Conservation (phyloP, 1,140 invertebrate genomes). For the Stenopsyche tienmushanensis region DNA sequence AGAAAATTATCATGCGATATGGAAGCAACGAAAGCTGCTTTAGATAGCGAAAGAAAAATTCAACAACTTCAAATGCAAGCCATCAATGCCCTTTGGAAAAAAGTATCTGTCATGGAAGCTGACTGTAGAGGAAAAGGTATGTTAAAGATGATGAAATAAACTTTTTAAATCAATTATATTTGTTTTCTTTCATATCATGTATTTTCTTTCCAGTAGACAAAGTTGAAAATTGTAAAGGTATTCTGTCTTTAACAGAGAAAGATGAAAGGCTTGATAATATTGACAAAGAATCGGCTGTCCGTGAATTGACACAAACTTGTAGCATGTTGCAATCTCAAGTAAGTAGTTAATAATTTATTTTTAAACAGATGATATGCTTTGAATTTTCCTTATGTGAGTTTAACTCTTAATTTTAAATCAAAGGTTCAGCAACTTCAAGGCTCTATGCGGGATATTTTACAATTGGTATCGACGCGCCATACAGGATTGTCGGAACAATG, state of each 20-base stretch:
- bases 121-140: constrained; percentile 44
- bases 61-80: constrained; percentile 87
- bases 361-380: too few species aligned
- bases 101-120: constrained; percentile 71
- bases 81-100: constrained; percentile 86
- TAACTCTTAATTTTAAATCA: neutral
- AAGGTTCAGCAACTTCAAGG: constrained; percentile 74
- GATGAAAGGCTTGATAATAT: constrained; percentile 45
- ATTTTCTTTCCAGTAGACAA: constrained; percentile 26
- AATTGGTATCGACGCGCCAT: constrained; percentile 61
- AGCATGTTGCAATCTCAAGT: constrained; percentile 51
- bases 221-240: constrained; percentile 21
- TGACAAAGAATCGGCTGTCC: constrained; percentile 55
- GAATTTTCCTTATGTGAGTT: constrained; percentile 33
- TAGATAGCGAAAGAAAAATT: constrained; percentile 83
- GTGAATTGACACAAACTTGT: constrained; percentile 61
- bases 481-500: constrained; percentile 41
- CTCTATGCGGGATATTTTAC: constrained; percentile 73
- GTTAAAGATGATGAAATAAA: neutral
- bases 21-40: constrained; percentile 75
- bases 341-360: constrained; percentile 35
- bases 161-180: constrained; percentile 5
- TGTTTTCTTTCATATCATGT: neutral
- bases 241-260: constrained; percentile 35
- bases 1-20: constrained; percentile 78